Base-by-base conservation (phyloP, 2,113 vertebrate species). In the Uria lomvia region DNA sequence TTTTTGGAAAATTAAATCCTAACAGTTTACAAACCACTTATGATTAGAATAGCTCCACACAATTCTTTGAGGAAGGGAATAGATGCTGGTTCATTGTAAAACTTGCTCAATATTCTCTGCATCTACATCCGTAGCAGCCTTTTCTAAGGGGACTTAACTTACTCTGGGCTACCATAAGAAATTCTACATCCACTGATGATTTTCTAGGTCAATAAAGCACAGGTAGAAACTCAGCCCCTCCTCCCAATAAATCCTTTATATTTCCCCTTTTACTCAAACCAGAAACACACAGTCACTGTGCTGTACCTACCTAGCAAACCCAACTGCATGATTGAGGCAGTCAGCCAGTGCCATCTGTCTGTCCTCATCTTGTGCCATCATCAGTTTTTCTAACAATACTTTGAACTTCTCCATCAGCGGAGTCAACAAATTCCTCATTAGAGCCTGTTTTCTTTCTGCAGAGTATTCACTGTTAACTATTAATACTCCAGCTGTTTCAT, bases 301-400 rank as follows among this genome's bases (percentile, higher is more conserved):
- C 56, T 90, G 67, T 34, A 94, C 97, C 79, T 96, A 99, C 99
- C 99, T 99, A 97, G 99, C 99, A 95, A 99, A 99, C 34, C 99
- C 99, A 89, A 99, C 99, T 2, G 99, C 99, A 52, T 99, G 99
- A 97, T 99, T 99, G 81, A 99, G 99, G 65, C 99, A 99, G 97
- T 99, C 99, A 23, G 99, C 99, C 71, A 99, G 97, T 34, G 97
- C 98, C 24, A 97, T 96, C 98, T 99, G 99, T 26, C 98, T 96
- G 95, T 99, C 99, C 93, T 99, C 99, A 16, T 99, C 99, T 74
- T 98, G 98, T 90, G 99, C 99, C 97, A 98, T 96, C 58, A 98
- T 93, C 94, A 99, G 97, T 83, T 99, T 99, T 96, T 98, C 98
- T 92, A 99, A 98, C 82, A 99, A 98, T 94, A 99, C 97, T 97